Evolutionary conservation across 2,797 vertebrate species (phyloP).

Genomic region (Tenualosa ilisha): DNA sequence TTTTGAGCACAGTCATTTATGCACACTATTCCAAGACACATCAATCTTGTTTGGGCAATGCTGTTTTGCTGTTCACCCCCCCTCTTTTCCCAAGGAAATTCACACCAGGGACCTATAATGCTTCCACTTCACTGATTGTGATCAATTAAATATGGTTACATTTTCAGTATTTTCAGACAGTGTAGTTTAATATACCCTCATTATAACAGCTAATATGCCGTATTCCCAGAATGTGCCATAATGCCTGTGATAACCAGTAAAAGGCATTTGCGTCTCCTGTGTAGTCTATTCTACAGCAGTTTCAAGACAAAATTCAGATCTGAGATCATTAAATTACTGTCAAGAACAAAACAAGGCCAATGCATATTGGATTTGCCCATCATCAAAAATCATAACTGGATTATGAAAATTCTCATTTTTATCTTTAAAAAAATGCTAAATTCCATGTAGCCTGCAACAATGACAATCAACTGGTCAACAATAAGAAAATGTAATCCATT

Average conservation of each 20-base stretch:
- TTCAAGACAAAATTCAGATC: not conserved
- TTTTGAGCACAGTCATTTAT: not conserved
- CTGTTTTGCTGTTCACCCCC: not conserved
- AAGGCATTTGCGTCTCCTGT: not conserved
- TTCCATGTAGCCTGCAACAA: not conserved
- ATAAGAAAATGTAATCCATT: not conserved
- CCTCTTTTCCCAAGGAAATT: not conserved
- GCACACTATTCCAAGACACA: not conserved
- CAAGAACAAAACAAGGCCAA: not conserved
- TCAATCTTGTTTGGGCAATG: not conserved
- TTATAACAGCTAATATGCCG: not conserved
- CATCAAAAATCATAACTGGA: too few species aligned
- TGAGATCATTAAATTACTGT: not conserved
- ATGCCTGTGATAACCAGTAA: not conserved
- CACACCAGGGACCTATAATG: not conserved
- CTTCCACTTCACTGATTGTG: not conserved
- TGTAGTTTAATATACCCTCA: not conserved
- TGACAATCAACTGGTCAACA: not conserved
- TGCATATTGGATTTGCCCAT: not conserved
- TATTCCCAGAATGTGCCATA: not conserved
- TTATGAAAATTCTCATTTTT: too few species aligned
- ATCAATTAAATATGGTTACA: not conserved
- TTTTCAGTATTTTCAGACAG: not conserved
- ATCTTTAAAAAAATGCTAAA: too few species aligned
- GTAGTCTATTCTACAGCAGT: not conserved